Evolutionary conservation across 1,140 invertebrate species (phyloP).

Genomic region (Drosophila chauvacae): DNA sequence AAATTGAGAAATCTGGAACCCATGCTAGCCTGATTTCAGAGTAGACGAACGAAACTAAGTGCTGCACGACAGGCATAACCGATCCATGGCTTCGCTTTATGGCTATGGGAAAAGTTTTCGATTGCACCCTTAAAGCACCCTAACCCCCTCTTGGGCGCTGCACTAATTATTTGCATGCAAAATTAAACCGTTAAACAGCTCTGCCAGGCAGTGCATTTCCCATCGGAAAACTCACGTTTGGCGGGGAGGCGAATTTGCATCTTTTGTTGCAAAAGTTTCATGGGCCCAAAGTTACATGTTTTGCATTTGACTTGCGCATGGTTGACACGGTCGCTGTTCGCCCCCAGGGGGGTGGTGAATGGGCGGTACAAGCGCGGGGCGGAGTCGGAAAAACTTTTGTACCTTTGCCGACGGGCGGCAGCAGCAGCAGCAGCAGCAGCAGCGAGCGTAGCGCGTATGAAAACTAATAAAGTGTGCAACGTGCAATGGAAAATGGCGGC

Average conservation of each 20-base stretch:
- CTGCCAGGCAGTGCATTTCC: constrained; percentile 18
- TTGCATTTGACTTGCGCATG: constrained; percentile 73
- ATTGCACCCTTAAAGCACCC: constrained; percentile 37
- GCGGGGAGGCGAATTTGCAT: constrained; percentile 53
- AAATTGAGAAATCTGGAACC: neutral
- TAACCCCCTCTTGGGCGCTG: constrained; percentile 1
- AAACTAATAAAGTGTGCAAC: constrained; percentile 82
- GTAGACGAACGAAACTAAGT: neutral
- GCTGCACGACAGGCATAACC: constrained; percentile 17
- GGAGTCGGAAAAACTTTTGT: constrained; percentile 54
- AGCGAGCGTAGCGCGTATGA: constrained; percentile 64
- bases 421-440: constrained; percentile 12
- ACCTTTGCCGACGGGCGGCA: constrained; percentile 44
- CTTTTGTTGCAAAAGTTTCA: constrained; percentile 51
- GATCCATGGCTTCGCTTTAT: constrained; percentile 22
- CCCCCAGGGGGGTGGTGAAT: constrained; percentile 1
- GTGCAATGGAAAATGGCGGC: constrained; percentile 63
- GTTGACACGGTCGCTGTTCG: constrained; percentile 51
- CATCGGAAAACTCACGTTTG: constrained; percentile 50
- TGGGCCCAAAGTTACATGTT: constrained; percentile 67
- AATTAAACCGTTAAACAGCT: constrained; percentile 57
- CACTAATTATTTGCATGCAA: constrained; percentile 58
- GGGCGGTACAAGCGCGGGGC: constrained; percentile 6
- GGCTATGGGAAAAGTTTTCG: constrained; percentile 35
- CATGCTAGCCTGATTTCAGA: neutral